Evolutionary conservation across 2,888 invertebrate genomes (phyloP).

Genomic region (Tanaodytes sp.): DNA sequence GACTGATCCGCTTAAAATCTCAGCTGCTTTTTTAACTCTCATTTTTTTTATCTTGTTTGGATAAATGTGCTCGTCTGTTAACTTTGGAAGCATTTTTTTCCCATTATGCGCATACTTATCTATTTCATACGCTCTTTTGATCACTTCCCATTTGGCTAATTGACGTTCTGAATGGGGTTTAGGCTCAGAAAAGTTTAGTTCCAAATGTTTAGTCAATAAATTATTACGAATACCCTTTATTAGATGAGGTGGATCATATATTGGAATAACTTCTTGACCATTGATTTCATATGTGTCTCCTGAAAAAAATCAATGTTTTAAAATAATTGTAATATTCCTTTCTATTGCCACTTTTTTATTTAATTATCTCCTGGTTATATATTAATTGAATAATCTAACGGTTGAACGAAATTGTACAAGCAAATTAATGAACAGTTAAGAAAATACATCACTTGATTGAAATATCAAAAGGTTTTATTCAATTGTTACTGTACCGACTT

Average conservation of each 20-base stretch:
- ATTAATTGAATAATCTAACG: too few relatives aligned
- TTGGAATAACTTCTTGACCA: not conserved
- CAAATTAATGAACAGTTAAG: too few relatives aligned
- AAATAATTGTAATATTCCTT: too few relatives aligned
- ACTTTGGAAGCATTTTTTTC: not conserved
- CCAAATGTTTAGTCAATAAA: constrained; percentile 4
- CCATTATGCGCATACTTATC: constrained; percentile 1
- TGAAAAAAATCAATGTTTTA: too few relatives aligned
- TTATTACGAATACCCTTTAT: too few relatives aligned
- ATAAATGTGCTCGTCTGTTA: constrained; percentile 3
- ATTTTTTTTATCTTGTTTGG: not conserved
- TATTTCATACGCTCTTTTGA: constrained; percentile 8
- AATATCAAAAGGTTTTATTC: too few relatives aligned
- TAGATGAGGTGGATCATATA: constrained; percentile 13
- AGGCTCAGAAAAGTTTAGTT: not conserved
- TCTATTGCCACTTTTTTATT: too few relatives aligned
- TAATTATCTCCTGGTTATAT: too few relatives aligned
- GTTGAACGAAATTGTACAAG: too few relatives aligned
- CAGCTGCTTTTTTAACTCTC: not conserved
- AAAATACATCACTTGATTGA: too few relatives aligned
- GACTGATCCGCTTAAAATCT: constrained; percentile 2
- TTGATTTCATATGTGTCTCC: not conserved
- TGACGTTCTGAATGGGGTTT: not conserved
- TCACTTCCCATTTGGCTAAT: constrained; percentile 19
- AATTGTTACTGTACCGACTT: too few relatives aligned